Evolutionary conservation across 2,888 invertebrate genomes (phyloP), one percentile per base, ranked within the genome.

Genomic region (Zygogramma bicolorata): DNA sequence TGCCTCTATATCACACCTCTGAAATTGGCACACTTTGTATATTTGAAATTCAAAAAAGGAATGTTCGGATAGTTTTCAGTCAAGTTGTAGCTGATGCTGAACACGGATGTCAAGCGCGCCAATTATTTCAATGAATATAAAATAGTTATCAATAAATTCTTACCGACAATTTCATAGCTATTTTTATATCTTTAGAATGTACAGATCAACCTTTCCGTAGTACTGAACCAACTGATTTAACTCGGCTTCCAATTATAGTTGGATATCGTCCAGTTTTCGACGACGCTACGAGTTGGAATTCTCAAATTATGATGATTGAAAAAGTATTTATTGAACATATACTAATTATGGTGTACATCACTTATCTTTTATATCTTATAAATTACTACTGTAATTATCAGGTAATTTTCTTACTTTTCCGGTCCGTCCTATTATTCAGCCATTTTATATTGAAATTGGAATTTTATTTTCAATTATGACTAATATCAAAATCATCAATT

Each of bases 381-480:
- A 73, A 73, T 75, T 73, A 73, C 73, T 65, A 66, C 60, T 71
- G 49, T 71, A 75, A 76, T 74, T 72, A 74, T 25, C 68, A 22
- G 46, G 65, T 58, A 61, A 68, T 76, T 65, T 71, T 65, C 63
- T 65, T 65, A 65, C 70, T 73, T 75, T 68, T 63, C 46, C 46
- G 31, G 46, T 18, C 15, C 63, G 29, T 62, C 62, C 25, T 42
- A 18, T 40, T 46, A 63, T 46, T 22, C 46, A 20, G 18, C 49
- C 29, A 62, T 63, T 63, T 46, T 46, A 63, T 46, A 63, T 46
- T 63, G 20, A 46, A 62, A 42, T 62, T 62, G 18, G 20, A 63
- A 31, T 46, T 63, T 42, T 8, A 40, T 62, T 46, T 63, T 63
- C 63, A 63, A 63, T 63, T 46, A 63, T 63, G 42, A 46, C 18